phyloP scores from a whole-genome alignment of 2,888 invertebrate species.

The Erebia aethiops region DNA sequence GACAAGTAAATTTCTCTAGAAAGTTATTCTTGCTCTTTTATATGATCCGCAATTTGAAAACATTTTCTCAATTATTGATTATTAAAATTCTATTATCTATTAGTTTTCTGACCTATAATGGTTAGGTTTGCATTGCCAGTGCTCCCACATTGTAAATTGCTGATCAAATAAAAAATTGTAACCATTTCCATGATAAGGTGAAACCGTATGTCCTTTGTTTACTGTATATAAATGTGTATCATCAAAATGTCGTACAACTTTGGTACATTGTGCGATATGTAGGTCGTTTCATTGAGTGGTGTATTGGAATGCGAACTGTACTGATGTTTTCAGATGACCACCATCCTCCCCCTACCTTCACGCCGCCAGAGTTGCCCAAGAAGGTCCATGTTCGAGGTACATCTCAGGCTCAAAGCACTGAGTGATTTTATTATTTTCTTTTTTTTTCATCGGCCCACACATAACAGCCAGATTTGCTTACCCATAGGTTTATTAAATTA shows the following conservation, averaged over 20 bases:
- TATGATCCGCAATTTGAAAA: not conserved
- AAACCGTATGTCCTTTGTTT: slow-evolving; percentile 53
- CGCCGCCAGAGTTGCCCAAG: slow-evolving; percentile 99
- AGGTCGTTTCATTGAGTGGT: slow-evolving; percentile 74
- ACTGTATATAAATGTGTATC: slow-evolving; percentile 42
- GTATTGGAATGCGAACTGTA: slow-evolving; percentile 85
- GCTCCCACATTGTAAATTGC: not conserved
- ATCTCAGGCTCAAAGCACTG: slow-evolving; percentile 77
- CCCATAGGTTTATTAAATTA: slow-evolving; percentile 53
- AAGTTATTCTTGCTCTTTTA: not conserved
- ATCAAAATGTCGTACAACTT: slow-evolving; percentile 50
- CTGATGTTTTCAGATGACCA: slow-evolving; percentile 97
- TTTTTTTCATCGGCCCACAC: slow-evolving; percentile 75
- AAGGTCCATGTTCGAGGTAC: slow-evolving; percentile 98
- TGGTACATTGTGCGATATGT: slow-evolving; percentile 65
- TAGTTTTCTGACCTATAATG: not conserved
- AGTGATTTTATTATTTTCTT: slow-evolving; percentile 60
- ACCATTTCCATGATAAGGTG: slow-evolving; percentile 46
- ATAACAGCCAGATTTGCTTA: slow-evolving; percentile 73
- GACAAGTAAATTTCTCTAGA: not conserved
- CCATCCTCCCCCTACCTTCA: slow-evolving; percentile 98
- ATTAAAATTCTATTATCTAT: not conserved
- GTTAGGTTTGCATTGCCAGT: not conserved
- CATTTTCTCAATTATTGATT: not conserved
- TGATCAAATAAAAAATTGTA: slow-evolving; percentile 19